Percentiles rank a stretch among this genome's conserved stretches.
Conservation (phyloP, 2,113 vertebrate genomes). For the Meles meles region DNA sequence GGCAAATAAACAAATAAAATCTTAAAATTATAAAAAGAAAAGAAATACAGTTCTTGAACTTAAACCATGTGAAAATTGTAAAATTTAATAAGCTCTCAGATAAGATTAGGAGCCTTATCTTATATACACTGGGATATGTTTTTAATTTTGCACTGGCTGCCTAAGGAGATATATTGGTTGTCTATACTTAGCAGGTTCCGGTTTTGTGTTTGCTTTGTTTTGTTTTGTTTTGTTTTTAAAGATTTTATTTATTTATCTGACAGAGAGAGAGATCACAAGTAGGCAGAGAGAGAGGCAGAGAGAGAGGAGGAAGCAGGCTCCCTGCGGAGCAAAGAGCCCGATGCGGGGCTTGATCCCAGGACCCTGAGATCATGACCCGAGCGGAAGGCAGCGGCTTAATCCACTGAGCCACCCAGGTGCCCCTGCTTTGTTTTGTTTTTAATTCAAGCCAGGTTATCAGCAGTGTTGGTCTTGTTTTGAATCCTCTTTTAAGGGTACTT, state of each 20-base stretch:
- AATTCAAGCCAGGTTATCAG: background rate
- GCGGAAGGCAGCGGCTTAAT: no score
- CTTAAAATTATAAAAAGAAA: no score
- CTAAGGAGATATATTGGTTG: background rate
- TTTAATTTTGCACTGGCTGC: background rate
- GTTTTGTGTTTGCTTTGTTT: background rate
- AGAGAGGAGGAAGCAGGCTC: no score
- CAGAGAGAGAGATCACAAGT: no score
- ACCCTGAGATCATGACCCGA: no score
- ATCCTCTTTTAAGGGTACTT: background rate
- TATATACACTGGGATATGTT: background rate
- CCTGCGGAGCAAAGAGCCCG: no score
- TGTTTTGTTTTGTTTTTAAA: no score
- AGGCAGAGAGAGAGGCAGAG: no score
- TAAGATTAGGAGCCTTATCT: background rate
- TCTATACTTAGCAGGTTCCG: background rate
- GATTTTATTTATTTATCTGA: no score
- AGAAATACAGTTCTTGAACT: background rate
- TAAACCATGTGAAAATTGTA: background rate
- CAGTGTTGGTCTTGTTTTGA: background rate
- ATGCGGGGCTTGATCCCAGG: no score
- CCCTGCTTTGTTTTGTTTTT: background rate
- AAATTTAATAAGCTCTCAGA: background rate
- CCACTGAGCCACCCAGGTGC: no score
- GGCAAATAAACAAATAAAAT: no score